Conservation (phyloP, 1,140 invertebrate genomes). For the Augochlora pura region DNA sequence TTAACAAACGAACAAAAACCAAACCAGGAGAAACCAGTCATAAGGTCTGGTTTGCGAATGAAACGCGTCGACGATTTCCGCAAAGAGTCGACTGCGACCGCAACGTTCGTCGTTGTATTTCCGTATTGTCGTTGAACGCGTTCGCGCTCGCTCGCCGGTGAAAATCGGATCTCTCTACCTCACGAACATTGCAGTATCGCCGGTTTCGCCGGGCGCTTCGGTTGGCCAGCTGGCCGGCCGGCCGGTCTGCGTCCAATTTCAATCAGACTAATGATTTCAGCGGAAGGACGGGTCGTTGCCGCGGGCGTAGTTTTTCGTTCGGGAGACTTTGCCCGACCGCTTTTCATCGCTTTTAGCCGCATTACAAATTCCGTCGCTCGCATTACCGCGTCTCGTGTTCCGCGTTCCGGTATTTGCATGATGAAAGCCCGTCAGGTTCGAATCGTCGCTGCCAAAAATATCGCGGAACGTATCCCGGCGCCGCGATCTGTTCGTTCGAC, state of each 20-base stretch:
- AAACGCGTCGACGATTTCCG: not conserved
- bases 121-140: not conserved
- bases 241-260: conserved; percentile 43
- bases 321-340: not conserved
- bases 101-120: no score
- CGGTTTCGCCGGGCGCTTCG: no score
- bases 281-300: conserved; percentile 8
- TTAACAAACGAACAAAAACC: no score
- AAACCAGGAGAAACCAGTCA: no score
- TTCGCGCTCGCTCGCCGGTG: not conserved
- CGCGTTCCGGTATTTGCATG: not conserved
- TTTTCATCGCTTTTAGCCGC: not conserved
- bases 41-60: no score
- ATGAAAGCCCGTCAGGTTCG: not conserved
- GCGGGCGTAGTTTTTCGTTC: not conserved
- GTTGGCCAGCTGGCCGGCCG: no score
- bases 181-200: no score
- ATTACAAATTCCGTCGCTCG: not conserved
- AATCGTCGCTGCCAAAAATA: no score
- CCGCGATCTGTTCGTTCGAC: not conserved
- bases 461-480: no score
- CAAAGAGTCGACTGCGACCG: not conserved
- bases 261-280: conserved; percentile 56
- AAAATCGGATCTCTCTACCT: not conserved
- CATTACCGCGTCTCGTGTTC: no score